phyloP scores from a whole-genome alignment of 1,140 invertebrate genomes.

The Theocolax elegans region DNA sequence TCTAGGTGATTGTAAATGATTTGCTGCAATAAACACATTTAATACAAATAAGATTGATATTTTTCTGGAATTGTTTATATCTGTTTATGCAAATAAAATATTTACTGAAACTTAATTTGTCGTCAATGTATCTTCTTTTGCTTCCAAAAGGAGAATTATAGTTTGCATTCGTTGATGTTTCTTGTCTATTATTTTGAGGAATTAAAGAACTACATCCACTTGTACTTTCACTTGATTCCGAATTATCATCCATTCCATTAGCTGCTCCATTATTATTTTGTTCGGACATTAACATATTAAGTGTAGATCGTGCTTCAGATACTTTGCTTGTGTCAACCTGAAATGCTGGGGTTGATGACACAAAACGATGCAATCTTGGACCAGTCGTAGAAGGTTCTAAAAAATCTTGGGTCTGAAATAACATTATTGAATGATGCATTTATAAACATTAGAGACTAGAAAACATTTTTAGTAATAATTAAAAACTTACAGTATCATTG shows the following conservation, averaged over 20 bases:
- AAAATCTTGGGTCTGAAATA: constrained; percentile 56
- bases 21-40: constrained; percentile 48
- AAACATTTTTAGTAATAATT: no score
- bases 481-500: constrained; percentile 40
- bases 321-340: constrained; percentile 47
- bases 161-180: constrained; percentile 50
- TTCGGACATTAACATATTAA: constrained; percentile 53
- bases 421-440: background rate
- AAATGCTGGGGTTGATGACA: constrained; percentile 59
- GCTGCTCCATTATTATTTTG: constrained; percentile 60
- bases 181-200: constrained; percentile 64
- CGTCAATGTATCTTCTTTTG: constrained; percentile 58
- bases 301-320: constrained; percentile 48
- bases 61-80: background rate
- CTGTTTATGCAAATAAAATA: constrained; percentile 15
- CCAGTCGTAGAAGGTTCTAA: constrained; percentile 55
- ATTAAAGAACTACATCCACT: constrained; percentile 69
- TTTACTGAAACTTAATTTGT: constrained; percentile 60
- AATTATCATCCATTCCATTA: constrained; percentile 66
- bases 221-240: constrained; percentile 68
- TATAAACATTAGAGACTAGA: no score
- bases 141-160: constrained; percentile 53
- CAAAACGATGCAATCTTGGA: constrained; percentile 55
- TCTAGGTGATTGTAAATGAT: constrained; percentile 59
- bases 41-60: constrained; percentile 8